Evolutionary conservation across 2,888 invertebrate species (phyloP).

Genomic region (Xylota sylvarum): DNA sequence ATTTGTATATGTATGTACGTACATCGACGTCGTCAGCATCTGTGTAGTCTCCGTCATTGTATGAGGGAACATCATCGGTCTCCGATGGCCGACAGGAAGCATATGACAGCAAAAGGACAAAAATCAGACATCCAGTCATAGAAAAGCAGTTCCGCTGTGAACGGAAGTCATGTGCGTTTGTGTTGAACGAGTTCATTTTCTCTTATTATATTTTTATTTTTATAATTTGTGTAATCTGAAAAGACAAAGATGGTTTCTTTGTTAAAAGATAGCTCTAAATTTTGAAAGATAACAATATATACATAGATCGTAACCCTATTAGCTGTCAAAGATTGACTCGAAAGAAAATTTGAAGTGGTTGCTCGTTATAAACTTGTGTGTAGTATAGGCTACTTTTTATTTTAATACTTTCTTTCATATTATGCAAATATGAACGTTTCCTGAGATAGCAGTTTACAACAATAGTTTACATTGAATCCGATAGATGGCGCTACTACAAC

Average conservation of each 20-base stretch:
- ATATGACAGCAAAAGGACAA: constrained; percentile 66
- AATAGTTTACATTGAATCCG: too few species aligned
- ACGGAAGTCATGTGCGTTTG: constrained; percentile 78
- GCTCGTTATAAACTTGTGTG: too few species aligned
- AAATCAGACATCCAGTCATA: constrained; percentile 78
- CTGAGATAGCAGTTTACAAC: too few species aligned
- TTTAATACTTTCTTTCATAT: too few species aligned
- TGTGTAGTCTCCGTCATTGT: constrained; percentile 61
- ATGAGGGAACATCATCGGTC: constrained; percentile 20
- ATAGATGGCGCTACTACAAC: too few species aligned
- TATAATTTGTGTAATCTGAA: constrained; percentile 19
- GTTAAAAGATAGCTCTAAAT: not conserved
- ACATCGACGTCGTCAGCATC: constrained; percentile 82
- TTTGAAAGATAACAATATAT: not conserved
- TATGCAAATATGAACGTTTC: too few species aligned
- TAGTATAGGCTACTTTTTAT: too few species aligned
- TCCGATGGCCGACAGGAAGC: constrained; percentile 66
- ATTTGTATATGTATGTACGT: constrained; percentile 38
- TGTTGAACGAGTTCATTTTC: constrained; percentile 77
- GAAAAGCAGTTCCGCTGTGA: constrained; percentile 78
- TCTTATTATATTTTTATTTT: constrained; percentile 25
- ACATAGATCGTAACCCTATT: too few species aligned
- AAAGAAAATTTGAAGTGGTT: too few species aligned
- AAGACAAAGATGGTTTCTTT: not conserved
- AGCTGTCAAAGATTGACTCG: too few species aligned